phyloP scores from a whole-genome alignment of 2,888 invertebrate genomes.

The Drosophila niveifrons region DNA sequence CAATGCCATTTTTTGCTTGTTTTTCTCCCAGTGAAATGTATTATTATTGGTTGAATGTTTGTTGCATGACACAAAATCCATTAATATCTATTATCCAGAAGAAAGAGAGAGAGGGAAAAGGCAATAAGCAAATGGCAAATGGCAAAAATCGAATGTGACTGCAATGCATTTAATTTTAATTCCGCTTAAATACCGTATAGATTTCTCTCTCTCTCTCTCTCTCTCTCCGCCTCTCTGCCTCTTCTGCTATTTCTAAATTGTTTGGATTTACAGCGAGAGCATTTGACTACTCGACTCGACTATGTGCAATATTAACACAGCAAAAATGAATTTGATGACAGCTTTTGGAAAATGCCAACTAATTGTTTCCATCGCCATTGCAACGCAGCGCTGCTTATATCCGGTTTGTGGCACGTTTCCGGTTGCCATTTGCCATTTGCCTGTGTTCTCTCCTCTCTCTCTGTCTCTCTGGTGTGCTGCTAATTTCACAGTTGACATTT shows the following conservation, averaged over 20 bases:
- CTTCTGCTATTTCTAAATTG: too few species aligned
- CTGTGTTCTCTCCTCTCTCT: too few species aligned
- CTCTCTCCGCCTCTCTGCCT: background rate
- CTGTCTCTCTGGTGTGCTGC: constrained; percentile 53
- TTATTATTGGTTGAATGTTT: constrained; percentile 49
- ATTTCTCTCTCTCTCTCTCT: background rate
- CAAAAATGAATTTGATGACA: constrained; percentile 56
- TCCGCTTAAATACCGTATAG: constrained; percentile 49
- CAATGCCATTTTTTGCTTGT: too few species aligned
- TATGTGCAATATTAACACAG: constrained; percentile 24
- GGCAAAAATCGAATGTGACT: constrained; percentile 40
- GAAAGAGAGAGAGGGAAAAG: background rate
- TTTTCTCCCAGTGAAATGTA: constrained; percentile 29
- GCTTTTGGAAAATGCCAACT: constrained; percentile 48
- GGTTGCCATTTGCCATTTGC: constrained; percentile 71
- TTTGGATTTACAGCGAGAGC: constrained; percentile 5
- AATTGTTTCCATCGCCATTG: constrained; percentile 32
- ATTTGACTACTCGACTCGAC: background rate
- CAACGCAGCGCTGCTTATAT: constrained; percentile 70
- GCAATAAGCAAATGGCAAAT: constrained; percentile 26
- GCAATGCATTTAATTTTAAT: constrained; percentile 55
- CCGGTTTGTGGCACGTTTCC: constrained; percentile 80
- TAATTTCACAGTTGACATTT: constrained; percentile 73
- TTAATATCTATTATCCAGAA: constrained; percentile 73
- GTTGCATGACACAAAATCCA: constrained; percentile 62